Evolutionary conservation across 2,888 invertebrate genomes (phyloP).

Genomic region (Deilephila elpenor): DNA sequence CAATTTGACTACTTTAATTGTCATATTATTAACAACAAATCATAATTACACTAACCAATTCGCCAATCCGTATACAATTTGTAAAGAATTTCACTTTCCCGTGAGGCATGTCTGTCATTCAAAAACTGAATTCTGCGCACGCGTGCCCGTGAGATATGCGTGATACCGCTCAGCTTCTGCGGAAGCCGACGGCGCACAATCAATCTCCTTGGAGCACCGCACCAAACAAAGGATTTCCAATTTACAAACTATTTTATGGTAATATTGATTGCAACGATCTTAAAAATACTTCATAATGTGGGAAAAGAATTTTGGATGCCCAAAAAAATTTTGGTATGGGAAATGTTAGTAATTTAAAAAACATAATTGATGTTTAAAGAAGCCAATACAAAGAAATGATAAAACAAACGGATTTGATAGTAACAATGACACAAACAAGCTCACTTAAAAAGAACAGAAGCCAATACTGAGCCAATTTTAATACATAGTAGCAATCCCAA

Average conservation of each 20-base stretch:
- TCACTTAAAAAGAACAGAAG: too few relatives aligned
- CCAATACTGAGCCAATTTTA: background rate
- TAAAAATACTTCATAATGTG: slow-evolving; percentile 45
- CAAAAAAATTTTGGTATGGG: slow-evolving; percentile 28
- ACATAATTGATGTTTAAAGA: too few relatives aligned
- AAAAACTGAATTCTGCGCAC: slow-evolving; percentile 46
- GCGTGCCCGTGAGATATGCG: slow-evolving; percentile 67
- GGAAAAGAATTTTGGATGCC: slow-evolving; percentile 44
- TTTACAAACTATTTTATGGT: slow-evolving; percentile 17
- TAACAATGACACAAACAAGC: too few relatives aligned
- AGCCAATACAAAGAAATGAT: too few relatives aligned
- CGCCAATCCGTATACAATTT: slow-evolving; percentile 31
- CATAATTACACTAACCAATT: background rate
- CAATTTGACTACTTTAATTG: too few relatives aligned
- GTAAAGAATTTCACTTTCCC: slow-evolving; percentile 59
- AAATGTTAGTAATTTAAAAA: background rate
- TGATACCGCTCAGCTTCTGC: slow-evolving; percentile 61
- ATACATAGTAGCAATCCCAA: background rate
- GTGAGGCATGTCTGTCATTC: slow-evolving; percentile 64
- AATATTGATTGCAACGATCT: slow-evolving; percentile 16
- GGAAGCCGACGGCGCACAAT: slow-evolving; percentile 66
- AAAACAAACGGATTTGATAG: too few relatives aligned
- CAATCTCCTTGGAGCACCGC: slow-evolving; percentile 30
- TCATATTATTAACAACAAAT: background rate
- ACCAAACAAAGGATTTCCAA: slow-evolving; percentile 6